phyloP scores from a whole-genome alignment of 2,113 vertebrate species.

The Apus apus region DNA sequence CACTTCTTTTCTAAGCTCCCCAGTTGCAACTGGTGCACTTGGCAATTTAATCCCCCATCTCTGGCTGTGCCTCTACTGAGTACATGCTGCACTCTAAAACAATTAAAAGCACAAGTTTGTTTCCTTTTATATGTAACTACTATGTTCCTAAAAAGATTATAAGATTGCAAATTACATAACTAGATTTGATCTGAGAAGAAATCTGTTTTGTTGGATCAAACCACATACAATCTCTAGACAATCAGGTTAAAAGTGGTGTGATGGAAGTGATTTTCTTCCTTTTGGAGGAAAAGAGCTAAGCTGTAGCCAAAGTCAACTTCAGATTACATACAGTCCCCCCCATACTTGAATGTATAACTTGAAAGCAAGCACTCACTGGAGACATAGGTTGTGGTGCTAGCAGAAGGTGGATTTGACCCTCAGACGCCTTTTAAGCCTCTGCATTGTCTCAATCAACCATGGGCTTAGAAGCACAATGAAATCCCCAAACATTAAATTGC shows the following conservation, averaged over 20 bases:
- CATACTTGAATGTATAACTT: not conserved
- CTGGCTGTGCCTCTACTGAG: not conserved
- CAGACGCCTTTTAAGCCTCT: not conserved
- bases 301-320: not conserved
- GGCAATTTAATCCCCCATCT: not conserved
- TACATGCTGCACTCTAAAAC: not conserved
- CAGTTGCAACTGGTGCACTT: not conserved
- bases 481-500: not conserved
- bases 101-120: not conserved
- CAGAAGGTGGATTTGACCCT: not conserved
- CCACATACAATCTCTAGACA: not conserved
- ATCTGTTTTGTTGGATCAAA: not conserved
- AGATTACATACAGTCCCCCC: not conserved
- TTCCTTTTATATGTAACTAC: not conserved
- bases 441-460: not conserved
- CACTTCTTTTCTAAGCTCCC: not conserved
- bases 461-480: not conserved
- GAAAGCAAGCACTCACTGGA: not conserved
- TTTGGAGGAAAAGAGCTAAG: not conserved
- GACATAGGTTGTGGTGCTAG: not conserved
- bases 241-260: not conserved
- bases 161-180: not conserved
- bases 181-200: not conserved
- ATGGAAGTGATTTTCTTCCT: not conserved
- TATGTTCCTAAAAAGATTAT: not conserved